Evolutionary conservation across 2,113 vertebrate species (phyloP), one percentile per base, ranked within the genome.

Genomic region (Psilopogon haemacephalus): DNA sequence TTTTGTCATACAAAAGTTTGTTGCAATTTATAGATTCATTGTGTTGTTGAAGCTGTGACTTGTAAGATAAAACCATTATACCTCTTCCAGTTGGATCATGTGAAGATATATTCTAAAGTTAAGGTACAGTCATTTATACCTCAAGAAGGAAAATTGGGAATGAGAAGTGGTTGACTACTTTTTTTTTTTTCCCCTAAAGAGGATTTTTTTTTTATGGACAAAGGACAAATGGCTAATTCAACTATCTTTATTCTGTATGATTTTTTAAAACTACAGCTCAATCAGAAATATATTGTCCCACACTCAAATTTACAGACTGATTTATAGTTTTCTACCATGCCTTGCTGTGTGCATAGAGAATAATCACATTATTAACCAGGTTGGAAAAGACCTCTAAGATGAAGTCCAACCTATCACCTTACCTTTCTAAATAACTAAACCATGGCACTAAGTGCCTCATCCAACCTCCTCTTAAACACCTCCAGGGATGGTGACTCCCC

Each of bases 21-120:
- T 62, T 77, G 84, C 65, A 68, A 48, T 85, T 44, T 71, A 42
- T 52, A 81, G 56, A 84, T 59, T 64, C 12, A 28, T 70, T 85
- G 37, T 26, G 10, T 88, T 89, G 79, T 93, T 33, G 63, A 93
- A 95, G 92, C 85, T 95, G 93, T 91, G 91, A 94, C 64, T 91
- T 87, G 35, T 76, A 91, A 94, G 71, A 89, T 89, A 86, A 83
- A 94, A 82, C 84, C 56, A 58, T 70, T n/a, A 28, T 93, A 95
- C 85, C 89, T 95, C 90, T 60, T 95, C 83, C 76, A 73, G 72
- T 79, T 91, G 88, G 27, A 46, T 83, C 82, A 80, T 52, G 88
- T 91, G 72, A 89, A 88, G 64, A 50, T 54, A 46, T 18, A 32
- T 70, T 55, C 55, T 93, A 75, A 91, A 82, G 67, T 89, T 78